phyloP scores from a whole-genome alignment of 2,797 vertebrate species.

The Podarcis siculus region DNA sequence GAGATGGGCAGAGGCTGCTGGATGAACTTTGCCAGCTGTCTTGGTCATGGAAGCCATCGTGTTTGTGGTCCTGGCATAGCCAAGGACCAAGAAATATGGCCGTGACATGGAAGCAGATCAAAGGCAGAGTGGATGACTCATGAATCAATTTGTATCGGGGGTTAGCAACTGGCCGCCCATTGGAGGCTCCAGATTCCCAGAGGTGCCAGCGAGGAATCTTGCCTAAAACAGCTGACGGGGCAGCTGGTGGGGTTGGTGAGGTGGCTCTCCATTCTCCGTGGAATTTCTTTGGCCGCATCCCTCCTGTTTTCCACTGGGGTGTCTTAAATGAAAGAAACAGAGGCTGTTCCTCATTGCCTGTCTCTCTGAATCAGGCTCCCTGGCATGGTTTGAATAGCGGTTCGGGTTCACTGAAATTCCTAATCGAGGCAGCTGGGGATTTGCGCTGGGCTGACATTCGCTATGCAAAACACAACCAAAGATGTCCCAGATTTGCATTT shows the following conservation, averaged over 20 bases:
- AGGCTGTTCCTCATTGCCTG: slow-evolving; percentile 7
- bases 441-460: slow-evolving; percentile 36
- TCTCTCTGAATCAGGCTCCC: slow-evolving; percentile 30
- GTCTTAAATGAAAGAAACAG: background rate
- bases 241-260: background rate
- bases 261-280: no score
- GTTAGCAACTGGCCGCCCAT: background rate
- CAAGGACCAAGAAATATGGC: background rate
- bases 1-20: background rate
- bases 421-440: slow-evolving; percentile 59
- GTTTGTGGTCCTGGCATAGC: background rate
- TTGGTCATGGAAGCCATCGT: background rate
- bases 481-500: slow-evolving; percentile 53
- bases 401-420: slow-evolving; percentile 56
- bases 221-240: no score
- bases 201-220: background rate
- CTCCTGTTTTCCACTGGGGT: background rate
- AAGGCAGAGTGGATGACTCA: background rate
- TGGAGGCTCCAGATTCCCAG: background rate
- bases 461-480: slow-evolving; percentile 62
- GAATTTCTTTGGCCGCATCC: background rate
- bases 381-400: slow-evolving; percentile 41
- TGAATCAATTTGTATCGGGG: background rate
- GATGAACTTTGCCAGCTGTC: background rate
- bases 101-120: background rate